Conservation (phyloP, 2,888 invertebrate genomes). For the Steinernema carpocapsae region DNA sequence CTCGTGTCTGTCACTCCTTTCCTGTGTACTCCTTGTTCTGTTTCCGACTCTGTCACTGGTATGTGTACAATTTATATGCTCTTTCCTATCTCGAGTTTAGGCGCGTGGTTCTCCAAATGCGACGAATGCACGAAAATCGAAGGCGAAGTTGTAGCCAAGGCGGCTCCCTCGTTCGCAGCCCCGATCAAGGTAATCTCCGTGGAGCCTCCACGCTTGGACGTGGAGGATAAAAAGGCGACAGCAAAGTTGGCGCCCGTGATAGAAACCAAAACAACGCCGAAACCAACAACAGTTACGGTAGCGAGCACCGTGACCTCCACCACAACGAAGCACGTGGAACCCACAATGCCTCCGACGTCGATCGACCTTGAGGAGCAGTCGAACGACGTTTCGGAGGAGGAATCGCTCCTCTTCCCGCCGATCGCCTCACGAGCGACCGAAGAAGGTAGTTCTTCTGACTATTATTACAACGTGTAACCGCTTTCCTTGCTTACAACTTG, state of each 20-base stretch:
- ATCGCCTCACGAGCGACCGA: conserved; percentile 25
- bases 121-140: conserved; percentile 55
- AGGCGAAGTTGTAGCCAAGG: conserved; percentile 36
- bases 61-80: neutral
- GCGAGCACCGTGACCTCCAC: neutral
- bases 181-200: conserved; percentile 41
- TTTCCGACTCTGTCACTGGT: conserved; percentile 41
- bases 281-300: neutral
- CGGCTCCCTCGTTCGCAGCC: neutral
- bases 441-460: conserved; percentile 28
- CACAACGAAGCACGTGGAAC: neutral
- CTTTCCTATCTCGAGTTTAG: neutral
- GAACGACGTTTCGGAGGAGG: conserved; percentile 10
- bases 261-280: conserved; percentile 24
- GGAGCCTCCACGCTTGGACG: neutral
- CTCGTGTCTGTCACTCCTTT: conserved; percentile 61
- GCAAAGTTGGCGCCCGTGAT: conserved; percentile 1
- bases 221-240: conserved; percentile 26
- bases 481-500: neutral
- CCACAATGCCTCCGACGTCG: conserved; percentile 29
- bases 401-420: conserved; percentile 26
- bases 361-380: conserved; percentile 17
- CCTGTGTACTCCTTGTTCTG: conserved; percentile 55
- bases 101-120: conserved; percentile 40
- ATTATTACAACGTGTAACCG: conserved; percentile 17